These are phyloP conservation scores for Eurois occulta DNA, from an alignment of 2,888 invertebrate species.

Conservation along the genomic window DNA sequence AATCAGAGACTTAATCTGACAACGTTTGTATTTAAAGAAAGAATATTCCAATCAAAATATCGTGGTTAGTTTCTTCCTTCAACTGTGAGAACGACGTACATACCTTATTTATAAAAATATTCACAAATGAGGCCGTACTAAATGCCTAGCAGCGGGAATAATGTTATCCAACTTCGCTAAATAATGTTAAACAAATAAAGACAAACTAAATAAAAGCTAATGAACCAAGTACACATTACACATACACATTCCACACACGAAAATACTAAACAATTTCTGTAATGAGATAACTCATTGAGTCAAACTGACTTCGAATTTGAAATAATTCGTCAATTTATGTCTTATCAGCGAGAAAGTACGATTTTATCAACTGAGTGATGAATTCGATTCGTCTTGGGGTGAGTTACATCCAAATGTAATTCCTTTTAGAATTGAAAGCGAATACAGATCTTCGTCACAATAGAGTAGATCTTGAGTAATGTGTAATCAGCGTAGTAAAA, in stretches of 20 bases:
- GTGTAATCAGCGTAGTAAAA: slow-evolving; percentile 84
- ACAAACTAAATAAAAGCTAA: slow-evolving; percentile 39
- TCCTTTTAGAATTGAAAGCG: slow-evolving; percentile 79
- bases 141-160: slow-evolving; percentile 18
- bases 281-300: slow-evolving; percentile 54
- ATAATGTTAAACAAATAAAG: slow-evolving; percentile 37
- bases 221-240: slow-evolving; percentile 45
- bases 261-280: slow-evolving; percentile 59
- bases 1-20: not conserved
- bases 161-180: slow-evolving; percentile 17
- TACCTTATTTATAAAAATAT: slow-evolving; percentile 36
- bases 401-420: slow-evolving; percentile 82
- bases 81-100: not conserved
- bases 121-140: slow-evolving; percentile 30
- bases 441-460: slow-evolving; percentile 82
- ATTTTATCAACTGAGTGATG: slow-evolving; percentile 72
- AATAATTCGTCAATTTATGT: slow-evolving; percentile 66
- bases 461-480: slow-evolving; percentile 82
- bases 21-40: slow-evolving; percentile 2
- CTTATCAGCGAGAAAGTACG: slow-evolving; percentile 63
- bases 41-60: not conserved
- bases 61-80: not conserved
- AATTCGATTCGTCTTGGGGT: slow-evolving; percentile 74
- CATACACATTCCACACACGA: slow-evolving; percentile 50
- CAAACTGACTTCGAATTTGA: slow-evolving; percentile 55